Base-by-base conservation (phyloP, 1,140 invertebrate genomes). In the Drepana arcuata region DNA sequence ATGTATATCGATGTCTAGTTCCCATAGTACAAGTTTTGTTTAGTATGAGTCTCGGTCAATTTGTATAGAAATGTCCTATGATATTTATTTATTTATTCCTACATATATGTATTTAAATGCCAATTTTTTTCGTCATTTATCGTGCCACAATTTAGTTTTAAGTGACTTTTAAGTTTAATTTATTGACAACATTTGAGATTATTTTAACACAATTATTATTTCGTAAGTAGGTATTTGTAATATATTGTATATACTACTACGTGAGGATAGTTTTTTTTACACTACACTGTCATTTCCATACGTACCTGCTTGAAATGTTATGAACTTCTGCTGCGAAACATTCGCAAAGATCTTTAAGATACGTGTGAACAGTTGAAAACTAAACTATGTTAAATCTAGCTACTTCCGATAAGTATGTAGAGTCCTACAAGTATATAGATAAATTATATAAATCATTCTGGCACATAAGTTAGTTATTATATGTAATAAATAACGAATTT, bases 261-360 rank as follows among this genome's bases (percentile, higher is more conserved):
- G 31, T 41, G 68, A 66, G 67, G 46, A 27, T 73, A 75, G 55
- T 48, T 63, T 62, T 71, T 73, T 71, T 65, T 75, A 64, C 52
- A 65, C 61, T n/a, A n/a, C n/a, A n/a, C n/a, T n/a, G n/a, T n/a
- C n/a, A n/a, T n/a, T n/a, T n/a, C n/a, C n/a, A n/a, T n/a, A n/a
- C n/a, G n/a, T n/a, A n/a, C n/a, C n/a, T n/a, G n/a, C n/a, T n/a
- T n/a, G n/a, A n/a, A n/a, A n/a, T n/a, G n/a, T n/a, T n/a, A n/a
- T n/a, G n/a, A n/a, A n/a, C n/a, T n/a, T n/a, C n/a, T n/a, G n/a
- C n/a, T n/a, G n/a, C n/a, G n/a, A n/a, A n/a, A n/a, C n/a, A n/a
- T n/a, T n/a, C n/a, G n/a, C n/a, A n/a, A n/a, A n/a, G n/a, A 37
- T 21, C 35, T 30, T 27, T 36, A 36, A 36, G 34, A 36, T 27